A percentile compares a stretch with the other conserved stretches of the same genome.
phyloP scores from a whole-genome alignment of 1,140 invertebrate species.

The Gonioctena quinquepunctata region DNA sequence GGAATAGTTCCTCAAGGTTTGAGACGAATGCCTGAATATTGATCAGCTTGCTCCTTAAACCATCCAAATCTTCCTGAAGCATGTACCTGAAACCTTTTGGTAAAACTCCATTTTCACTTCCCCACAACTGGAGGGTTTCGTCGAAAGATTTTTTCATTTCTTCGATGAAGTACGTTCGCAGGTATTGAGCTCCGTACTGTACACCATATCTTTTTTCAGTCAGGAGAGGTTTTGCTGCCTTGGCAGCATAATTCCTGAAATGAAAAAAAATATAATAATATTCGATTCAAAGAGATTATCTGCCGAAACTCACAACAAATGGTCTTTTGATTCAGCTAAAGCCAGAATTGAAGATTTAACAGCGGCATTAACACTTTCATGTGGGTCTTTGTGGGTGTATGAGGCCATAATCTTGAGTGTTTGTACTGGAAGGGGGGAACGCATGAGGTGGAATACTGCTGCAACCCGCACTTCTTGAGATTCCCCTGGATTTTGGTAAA shows the following conservation, averaged over 20 bases:
- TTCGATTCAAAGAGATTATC: no score
- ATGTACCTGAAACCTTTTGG: conserved; percentile 58
- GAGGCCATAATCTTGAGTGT: conserved; percentile 72
- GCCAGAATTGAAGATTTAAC: conserved; percentile 64
- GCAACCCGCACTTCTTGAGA: conserved; percentile 66
- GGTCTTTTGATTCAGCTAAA: conserved; percentile 55
- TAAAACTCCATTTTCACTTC: conserved; percentile 60
- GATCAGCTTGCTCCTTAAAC: conserved; percentile 41
- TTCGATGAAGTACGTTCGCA: conserved; percentile 53
- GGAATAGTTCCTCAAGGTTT: conserved; percentile 57
- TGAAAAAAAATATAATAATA: conserved; percentile 19
- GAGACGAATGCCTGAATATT: conserved; percentile 56
- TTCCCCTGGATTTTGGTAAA: conserved; percentile 68
- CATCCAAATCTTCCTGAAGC: conserved; percentile 54
- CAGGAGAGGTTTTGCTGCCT: conserved; percentile 60
- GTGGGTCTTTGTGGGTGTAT: conserved; percentile 66
- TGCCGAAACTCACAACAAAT: background rate
- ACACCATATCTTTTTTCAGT: conserved; percentile 59
- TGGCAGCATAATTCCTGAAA: conserved; percentile 62
- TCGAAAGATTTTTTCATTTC: conserved; percentile 57
- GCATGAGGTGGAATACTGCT: conserved; percentile 64
- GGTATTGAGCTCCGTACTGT: conserved; percentile 59
- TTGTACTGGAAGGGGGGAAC: conserved; percentile 60
- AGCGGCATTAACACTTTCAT: conserved; percentile 64
- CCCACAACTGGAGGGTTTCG: conserved; percentile 56